Conservation (phyloP, 2,888 invertebrate species). For the Yponomeuta plumbellus region DNA sequence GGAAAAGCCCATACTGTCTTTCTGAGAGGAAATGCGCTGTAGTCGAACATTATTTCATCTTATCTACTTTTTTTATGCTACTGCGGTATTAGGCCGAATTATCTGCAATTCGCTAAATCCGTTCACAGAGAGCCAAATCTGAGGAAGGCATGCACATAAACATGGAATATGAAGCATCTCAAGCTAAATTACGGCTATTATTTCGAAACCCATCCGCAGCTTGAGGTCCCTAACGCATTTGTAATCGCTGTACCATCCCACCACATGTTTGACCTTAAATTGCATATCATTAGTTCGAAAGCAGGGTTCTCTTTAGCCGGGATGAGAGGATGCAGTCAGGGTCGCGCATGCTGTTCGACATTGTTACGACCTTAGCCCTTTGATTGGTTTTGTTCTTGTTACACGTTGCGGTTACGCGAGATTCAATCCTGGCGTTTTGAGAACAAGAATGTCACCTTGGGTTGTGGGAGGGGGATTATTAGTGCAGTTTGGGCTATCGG, state of each 20-base stretch:
- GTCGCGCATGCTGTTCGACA: not conserved
- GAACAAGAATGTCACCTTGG: not conserved
- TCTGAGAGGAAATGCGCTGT: too few species aligned
- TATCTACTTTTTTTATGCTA: too few species aligned
- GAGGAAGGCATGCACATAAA: too few species aligned
- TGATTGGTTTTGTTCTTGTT: not conserved
- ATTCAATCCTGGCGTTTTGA: not conserved
- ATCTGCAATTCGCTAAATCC: too few species aligned
- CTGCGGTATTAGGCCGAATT: too few species aligned
- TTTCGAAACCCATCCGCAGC: not conserved
- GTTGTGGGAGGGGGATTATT: not conserved
- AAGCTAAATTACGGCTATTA: not conserved
- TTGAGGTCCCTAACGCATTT: not conserved
- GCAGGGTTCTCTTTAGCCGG: not conserved
- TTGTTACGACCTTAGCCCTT: slow-evolving; percentile 7
- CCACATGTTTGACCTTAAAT: not conserved
- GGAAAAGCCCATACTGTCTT: too few species aligned
- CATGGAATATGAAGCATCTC: not conserved
- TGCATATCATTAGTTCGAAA: not conserved
- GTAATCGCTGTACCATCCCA: not conserved
- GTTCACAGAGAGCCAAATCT: too few species aligned
- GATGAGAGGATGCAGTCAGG: slow-evolving; percentile 4
- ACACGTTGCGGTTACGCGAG: not conserved
- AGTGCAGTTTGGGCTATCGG: too few species aligned
- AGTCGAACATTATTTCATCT: too few species aligned